These are phyloP conservation scores for Lutraria rhynchaena DNA, from an alignment of 1,140 invertebrate genomes.

Conservation along the genomic window DNA sequence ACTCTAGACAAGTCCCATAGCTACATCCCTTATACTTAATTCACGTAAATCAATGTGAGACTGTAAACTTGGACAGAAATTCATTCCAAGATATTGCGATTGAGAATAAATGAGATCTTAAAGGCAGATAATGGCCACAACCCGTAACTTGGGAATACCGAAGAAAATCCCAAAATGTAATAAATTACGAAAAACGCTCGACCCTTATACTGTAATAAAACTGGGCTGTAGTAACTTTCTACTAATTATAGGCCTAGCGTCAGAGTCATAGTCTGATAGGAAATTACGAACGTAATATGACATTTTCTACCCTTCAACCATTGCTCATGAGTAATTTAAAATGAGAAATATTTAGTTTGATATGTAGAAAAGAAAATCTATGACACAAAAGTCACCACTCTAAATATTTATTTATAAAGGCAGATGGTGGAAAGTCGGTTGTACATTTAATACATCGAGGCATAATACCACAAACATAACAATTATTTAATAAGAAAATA, in stretches of 20 bases:
- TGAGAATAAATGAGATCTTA: conserved; percentile 59
- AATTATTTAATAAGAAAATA: too few relatives aligned
- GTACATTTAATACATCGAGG: too few relatives aligned
- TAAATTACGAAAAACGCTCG: conserved; percentile 56
- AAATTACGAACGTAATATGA: conserved; percentile 16
- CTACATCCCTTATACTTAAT: conserved; percentile 51
- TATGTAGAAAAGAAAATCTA: background rate
- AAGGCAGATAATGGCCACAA: conserved; percentile 45
- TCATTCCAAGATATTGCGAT: conserved; percentile 58
- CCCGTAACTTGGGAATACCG: conserved; percentile 36
- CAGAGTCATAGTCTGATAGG: background rate
- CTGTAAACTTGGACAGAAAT: conserved; percentile 50
- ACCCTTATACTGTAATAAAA: conserved; percentile 56
- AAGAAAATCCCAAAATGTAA: conserved; percentile 50
- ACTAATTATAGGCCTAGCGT: conserved; percentile 27
- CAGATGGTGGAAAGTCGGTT: too few relatives aligned
- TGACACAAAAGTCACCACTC: too few relatives aligned
- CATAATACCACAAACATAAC: too few relatives aligned
- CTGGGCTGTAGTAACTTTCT: conserved; percentile 30
- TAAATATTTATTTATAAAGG: too few relatives aligned
- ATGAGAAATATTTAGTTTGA: background rate
- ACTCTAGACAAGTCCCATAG: conserved; percentile 13
- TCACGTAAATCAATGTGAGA: conserved; percentile 50
- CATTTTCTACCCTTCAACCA: background rate
- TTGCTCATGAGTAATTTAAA: background rate